phyloP scores from a whole-genome alignment of 2,888 invertebrate species.

The Phengaris arion region DNA sequence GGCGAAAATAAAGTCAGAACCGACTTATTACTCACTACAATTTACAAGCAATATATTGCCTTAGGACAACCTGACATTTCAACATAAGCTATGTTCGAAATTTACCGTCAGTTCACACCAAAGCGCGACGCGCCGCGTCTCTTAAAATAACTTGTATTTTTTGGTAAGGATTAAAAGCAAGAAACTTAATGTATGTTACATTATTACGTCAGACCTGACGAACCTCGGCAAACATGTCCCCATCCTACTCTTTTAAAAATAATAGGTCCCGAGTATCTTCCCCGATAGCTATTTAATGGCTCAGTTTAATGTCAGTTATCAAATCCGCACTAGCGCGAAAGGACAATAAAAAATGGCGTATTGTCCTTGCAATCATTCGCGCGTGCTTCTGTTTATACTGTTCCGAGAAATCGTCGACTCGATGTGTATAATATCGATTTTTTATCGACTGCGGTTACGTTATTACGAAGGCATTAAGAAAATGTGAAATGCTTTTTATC shows the following conservation, averaged over 20 bases:
- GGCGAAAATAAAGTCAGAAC: no score
- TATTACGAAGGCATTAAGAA: conserved; percentile 36
- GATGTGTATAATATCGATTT: conserved; percentile 42
- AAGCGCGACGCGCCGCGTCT: not conserved
- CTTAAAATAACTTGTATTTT: not conserved
- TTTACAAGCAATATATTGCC: no score
- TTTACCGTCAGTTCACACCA: not conserved
- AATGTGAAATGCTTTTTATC: conserved; percentile 32
- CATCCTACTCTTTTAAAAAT: not conserved
- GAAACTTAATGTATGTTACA: not conserved
- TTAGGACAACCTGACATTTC: not conserved
- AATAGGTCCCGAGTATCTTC: not conserved
- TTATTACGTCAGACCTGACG: not conserved
- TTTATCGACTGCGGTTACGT: conserved; percentile 36
- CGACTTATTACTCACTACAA: no score
- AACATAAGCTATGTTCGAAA: not conserved
- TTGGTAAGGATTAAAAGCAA: not conserved
- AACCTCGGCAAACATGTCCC: not conserved
- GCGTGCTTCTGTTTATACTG: conserved; percentile 53
- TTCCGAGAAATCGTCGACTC: conserved; percentile 45
- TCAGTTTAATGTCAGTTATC: conserved; percentile 47
- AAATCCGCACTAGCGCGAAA: conserved; percentile 34
- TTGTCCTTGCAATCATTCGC: conserved; percentile 58
- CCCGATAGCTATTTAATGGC: conserved; percentile 48
- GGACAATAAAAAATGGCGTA: conserved; percentile 47